Evolutionary conservation across 2,888 invertebrate genomes (phyloP), one percentile per base, ranked within the genome.

Genomic region (Auanema freiburgensis): DNA sequence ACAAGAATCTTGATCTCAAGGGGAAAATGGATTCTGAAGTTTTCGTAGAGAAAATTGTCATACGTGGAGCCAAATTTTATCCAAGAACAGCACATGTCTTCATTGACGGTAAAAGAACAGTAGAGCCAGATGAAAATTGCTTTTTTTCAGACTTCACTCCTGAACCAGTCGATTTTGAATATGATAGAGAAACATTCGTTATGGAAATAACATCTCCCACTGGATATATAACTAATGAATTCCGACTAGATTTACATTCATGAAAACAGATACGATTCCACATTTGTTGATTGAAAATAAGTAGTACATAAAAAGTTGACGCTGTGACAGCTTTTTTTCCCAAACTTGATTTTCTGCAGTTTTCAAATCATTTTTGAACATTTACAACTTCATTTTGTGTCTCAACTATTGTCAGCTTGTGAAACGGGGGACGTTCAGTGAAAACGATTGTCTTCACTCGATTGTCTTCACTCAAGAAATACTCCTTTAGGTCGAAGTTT

Each of bases 21-120:
- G 84, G 83, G 41, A 79, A 61, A 44, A 81, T 82, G 65, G 74
- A 76, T 33, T 85, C 84, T 18, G 82, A 83, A 59, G 84, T 85
- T 40, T 86, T 85, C 84, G 76, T 87, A 66, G 86, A 87, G 71
- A 84, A 84, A 72, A 83, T 87, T 50, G 76, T 85, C 21, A 79
- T 87, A 23, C 76, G 85, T 42, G 86, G 86, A 12, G 75, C 85
- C 44, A 78, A 80, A 33, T 84, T 79, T 69, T 80, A 83, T 63
- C 86, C 86, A 14, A 76, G 78, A 64, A 79, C 76, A 65, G 83
- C 86, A 52, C 82, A 83, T 62, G 69, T 83, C 55, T 83, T 76
- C 61, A 65, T 77, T 11, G 80, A 82, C 50, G 81, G 80, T 82
- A 60, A 59, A 21, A 54, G 6, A 40, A 14, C 18, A 24, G n/a